These are phyloP conservation scores for Esox masquinongy DNA, from an alignment of 2,797 vertebrate genomes.

Conservation along the genomic window DNA sequence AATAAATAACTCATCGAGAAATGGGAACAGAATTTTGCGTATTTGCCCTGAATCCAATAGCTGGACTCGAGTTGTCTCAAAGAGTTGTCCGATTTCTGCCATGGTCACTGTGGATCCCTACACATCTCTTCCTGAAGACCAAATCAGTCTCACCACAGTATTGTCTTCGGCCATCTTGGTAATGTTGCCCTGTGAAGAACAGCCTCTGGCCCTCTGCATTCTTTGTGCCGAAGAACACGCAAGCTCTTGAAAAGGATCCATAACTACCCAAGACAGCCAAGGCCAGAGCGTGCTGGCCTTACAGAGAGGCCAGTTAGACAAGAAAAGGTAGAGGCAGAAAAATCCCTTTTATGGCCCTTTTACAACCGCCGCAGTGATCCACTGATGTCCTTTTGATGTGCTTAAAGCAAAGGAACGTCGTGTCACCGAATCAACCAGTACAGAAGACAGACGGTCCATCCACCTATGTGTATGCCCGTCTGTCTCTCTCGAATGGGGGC, in stretches of 20 bases:
- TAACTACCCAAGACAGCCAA: slow-evolving; percentile 70
- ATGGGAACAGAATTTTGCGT: slow-evolving; percentile 60
- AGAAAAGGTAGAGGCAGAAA: slow-evolving; percentile 63
- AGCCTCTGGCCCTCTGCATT: slow-evolving; percentile 63
- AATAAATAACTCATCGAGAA: slow-evolving; percentile 72
- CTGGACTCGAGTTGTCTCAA: slow-evolving; percentile 51
- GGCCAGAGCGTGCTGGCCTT: slow-evolving; percentile 48
- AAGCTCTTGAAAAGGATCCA: slow-evolving; percentile 63
- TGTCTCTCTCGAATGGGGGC: slow-evolving; percentile 49
- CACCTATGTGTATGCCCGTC: neutral
- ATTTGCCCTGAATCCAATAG: slow-evolving; percentile 71
- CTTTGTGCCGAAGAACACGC: slow-evolving; percentile 39
- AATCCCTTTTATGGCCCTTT: slow-evolving; percentile 9
- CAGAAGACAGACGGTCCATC: slow-evolving; percentile 20
- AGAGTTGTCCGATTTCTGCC: slow-evolving; percentile 63
- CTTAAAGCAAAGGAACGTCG: slow-evolving; percentile 24
- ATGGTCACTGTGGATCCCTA: slow-evolving; percentile 58
- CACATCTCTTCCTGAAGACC: slow-evolving; percentile 57
- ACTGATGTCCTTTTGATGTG: slow-evolving; percentile 47
- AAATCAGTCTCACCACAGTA: slow-evolving; percentile 63
- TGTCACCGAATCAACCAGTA: neutral
- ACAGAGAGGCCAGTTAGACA: slow-evolving; percentile 64
- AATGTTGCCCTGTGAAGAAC: slow-evolving; percentile 36
- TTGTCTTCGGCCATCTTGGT: slow-evolving; percentile 59
- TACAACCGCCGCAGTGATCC: slow-evolving; percentile 47